Evolutionary conservation across 1,140 invertebrate species (phyloP), one percentile per base, ranked within the genome.

Genomic region (Acromyrmex echinatior): DNA sequence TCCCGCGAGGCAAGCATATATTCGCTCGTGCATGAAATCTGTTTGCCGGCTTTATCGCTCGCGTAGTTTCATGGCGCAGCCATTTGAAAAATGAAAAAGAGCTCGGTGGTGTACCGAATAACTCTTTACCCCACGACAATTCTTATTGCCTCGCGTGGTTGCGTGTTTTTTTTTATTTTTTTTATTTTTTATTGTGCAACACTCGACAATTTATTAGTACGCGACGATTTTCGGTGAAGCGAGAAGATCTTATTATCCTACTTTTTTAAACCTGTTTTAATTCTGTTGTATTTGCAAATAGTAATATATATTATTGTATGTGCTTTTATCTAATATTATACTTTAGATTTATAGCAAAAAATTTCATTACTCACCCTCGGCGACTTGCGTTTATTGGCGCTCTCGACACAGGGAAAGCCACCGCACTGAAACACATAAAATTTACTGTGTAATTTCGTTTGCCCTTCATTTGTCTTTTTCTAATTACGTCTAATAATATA

Each of bases 361-460:
- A 53, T 31, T 68, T 3, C 31, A 51, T 25, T 51, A 94, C 95
- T 95, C 80, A 95, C 95, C 92, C 94, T 95, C 4, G 92, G 90
- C 66, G 93, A 90, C 90, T 95, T 95, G 74, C 93, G 94, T 86
- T 94, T 92, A 76, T 68, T 91, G 49, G 86, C 85, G 51, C 49
- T 91, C 79, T 94, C 94, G 68, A 93, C 92, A 86, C 96, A 96
- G 21, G 95, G 94, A 82, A 95, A 94, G 85, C 93, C 95, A 87
- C 94, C 95, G 63, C 96, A 96, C 96, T 96, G 95, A 88, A 96
- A 95, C 86, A 95, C n/a, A 90, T 92, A 93, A 58, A 84, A 65
- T 71, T 3, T 18, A 39, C 14, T n/a, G 5, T 78, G 25, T 28
- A 39, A 80, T 14, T 28, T 49, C 3, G 14, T 76, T 18, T 56